Base-by-base conservation (phyloP, 2,888 invertebrate genomes). In the Phytoseiulus persimilis region DNA sequence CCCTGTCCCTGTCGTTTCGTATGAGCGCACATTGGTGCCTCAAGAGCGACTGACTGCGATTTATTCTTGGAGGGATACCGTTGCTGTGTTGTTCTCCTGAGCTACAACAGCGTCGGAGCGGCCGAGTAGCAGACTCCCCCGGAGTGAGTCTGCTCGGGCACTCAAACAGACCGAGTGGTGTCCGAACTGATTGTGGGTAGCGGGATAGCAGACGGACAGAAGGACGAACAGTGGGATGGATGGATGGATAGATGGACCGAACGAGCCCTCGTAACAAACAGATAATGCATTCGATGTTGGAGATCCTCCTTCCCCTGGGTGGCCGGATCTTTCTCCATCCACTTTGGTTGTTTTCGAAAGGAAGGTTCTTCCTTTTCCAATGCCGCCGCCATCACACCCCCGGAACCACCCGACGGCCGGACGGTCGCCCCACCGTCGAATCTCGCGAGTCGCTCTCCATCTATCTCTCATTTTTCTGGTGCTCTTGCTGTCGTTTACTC, bases 381-480 rank as follows among this genome's bases (percentile, higher is more conserved):
- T 65, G 65, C 65, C 65, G 65, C 65, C 65, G 14, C 28, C 65
- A 28, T 65, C 65, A 65, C 65, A 65, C 65, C 65, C 65, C 65
- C 65, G 65, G 65, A 65, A 65, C 65, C 65, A 14, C 65, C 28
- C 11, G 14, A 14, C 18, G n/a, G n/a, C n/a, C n/a, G 65, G 65
- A 14, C 65, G 65, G 28, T 23, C 1, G 18, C 65, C 23, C 14
- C 65, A 23, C 14, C 65, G 23, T 14, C 65, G 65, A 28, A 65
- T 65, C 65, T 65, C 65, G 65, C 65, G 65, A 18, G 65, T 65
- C 65, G 65, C 65, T 65, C 65, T 14, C 14, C 46, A 46, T 46
- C 46, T 65, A 65, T 65, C 65, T 65, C 65, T 65, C 65, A 65
- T 65, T 65, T 65, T 65, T 65, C 65, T 65, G 65, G 65, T 65